Conservation (phyloP, 2,113 vertebrate genomes). For the Microtus pennsylvanicus region DNA sequence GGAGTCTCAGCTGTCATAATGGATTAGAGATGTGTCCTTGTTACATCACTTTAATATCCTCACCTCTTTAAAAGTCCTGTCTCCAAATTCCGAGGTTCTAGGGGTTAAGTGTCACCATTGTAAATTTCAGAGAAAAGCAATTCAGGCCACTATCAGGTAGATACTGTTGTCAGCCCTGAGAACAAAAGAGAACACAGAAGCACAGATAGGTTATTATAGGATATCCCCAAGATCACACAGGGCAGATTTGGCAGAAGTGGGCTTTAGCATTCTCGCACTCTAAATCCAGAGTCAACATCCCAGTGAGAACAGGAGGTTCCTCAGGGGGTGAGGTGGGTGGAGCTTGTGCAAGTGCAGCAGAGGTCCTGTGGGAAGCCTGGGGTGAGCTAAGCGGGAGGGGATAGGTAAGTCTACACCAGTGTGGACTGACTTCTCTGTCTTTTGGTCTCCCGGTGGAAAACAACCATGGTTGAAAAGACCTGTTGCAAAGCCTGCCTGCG, state of each 20-base stretch:
- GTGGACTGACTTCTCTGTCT: neutral
- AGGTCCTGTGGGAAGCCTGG: neutral
- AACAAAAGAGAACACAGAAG: neutral
- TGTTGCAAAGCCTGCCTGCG: neutral
- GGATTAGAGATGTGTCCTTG: neutral
- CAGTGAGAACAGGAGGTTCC: neutral
- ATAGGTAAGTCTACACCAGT: neutral
- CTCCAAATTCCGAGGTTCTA: neutral
- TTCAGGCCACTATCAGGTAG: neutral
- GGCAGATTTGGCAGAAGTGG: neutral
- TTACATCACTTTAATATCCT: neutral
- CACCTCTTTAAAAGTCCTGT: neutral
- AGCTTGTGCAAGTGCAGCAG: rapidly evolving
- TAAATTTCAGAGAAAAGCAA: neutral
- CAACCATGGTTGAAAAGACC: neutral
- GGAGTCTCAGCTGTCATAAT: too few relatives aligned
- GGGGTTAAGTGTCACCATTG: neutral
- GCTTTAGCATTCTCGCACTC: neutral
- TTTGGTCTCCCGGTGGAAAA: neutral
- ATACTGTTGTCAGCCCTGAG: neutral
- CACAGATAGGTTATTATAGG: neutral
- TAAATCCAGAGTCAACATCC: neutral
- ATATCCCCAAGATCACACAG: neutral
- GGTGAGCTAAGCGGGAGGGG: neutral
- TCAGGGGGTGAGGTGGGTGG: neutral